Base-by-base conservation (phyloP, 2,888 invertebrate species). In the Galeruca laticollis region DNA sequence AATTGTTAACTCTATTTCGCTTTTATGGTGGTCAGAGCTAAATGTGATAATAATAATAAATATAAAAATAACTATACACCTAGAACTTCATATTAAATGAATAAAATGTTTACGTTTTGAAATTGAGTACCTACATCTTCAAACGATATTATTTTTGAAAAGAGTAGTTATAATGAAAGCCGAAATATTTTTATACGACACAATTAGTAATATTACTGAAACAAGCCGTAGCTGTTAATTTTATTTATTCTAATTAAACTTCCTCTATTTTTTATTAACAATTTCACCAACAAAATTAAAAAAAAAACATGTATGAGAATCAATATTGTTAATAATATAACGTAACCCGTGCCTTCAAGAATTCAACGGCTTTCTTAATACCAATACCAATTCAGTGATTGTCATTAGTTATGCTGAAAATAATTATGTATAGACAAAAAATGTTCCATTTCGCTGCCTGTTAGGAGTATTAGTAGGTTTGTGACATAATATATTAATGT, bases 401-500 rank as follows among this genome's bases (percentile, higher is more conserved):
- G 18, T 47, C 18, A 18, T 47, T 47, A 18, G 15, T 15, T 47
- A 6, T 37, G 37, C 37, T 11, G 9, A 47, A 47, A 47, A n/a
- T 47, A 18, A 47, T 47, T 47, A 47, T 18, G 47, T 47, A 47
- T 47, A 47, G 8, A 18, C 8, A 47, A 47, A 47, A 47, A 47
- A 18, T 47, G 47, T 47, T 47, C 15, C 47, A 15, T 15, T 47
- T 47, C 47, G 15, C 15, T 47, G 47, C n/a, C n/a, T n/a, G n/a
- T 8, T 47, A 15, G 5, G 15, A 47, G 15, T 47, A 15, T 6
- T 15, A 5, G n/a, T 18, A 9, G 43, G 43, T 6, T 43, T 43
- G 47, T 47, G 18, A 47, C 47, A 47, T 47, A 47, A 47, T 47
- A 47, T 47, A 47, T 47, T 47, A 15, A 15, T 47, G 6, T 18